Evolutionary conservation across 2,113 vertebrate genomes (phyloP), one percentile per base, ranked within the genome.

Genomic region (Blennius ocellaris): DNA sequence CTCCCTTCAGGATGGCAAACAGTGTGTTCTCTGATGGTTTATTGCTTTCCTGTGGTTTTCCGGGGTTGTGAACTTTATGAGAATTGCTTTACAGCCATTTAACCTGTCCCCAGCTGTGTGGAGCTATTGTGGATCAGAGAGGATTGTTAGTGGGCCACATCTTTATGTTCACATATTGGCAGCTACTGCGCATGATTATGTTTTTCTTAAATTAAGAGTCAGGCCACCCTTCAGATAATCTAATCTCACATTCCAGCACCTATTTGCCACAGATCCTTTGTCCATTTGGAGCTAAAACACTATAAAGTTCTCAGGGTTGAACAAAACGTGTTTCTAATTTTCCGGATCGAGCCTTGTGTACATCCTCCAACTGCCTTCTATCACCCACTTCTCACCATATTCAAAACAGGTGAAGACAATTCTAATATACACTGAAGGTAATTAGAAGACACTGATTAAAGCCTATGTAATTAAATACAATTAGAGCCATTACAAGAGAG

Each of bases 31-130:
- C 70, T 52, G 44, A 62, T 58, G 69, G 66, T 91, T 91, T 88
- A 85, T 69, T 58, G 71, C 75, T 66, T 82, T 87, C 78, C 79
- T 85, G 84, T 36, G 71, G 81, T 89, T 86, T 83, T 70, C 69
- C 48, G 51, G 83, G 82, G 80, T 81, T 83, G 81, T 86, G 87
- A 88, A 88, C 80, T 90, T 89, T 80, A 89, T 62, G 73, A 81
- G 78, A 5, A 58, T 73, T 82, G 50, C 60, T 87, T 83, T 77
- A 71, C 75, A 74, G 82, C 71, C 56, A 49, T 82, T 84, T 17
- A 89, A 84, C 81, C 79, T 81, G 65, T 79, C 76, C 56, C 76
- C 52, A 82, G 71, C 78, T 76, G 66, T 37, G 73, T 37, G 41
- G 11, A 17, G 63, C 69, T 62, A 48, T 75, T 55, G 55, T 80